A percentile compares a stretch with the other conserved stretches of the same genome.
These are phyloP conservation scores for Grammomys surdaster DNA, from an alignment of 2,113 vertebrate genomes.

Conservation along the genomic window DNA sequence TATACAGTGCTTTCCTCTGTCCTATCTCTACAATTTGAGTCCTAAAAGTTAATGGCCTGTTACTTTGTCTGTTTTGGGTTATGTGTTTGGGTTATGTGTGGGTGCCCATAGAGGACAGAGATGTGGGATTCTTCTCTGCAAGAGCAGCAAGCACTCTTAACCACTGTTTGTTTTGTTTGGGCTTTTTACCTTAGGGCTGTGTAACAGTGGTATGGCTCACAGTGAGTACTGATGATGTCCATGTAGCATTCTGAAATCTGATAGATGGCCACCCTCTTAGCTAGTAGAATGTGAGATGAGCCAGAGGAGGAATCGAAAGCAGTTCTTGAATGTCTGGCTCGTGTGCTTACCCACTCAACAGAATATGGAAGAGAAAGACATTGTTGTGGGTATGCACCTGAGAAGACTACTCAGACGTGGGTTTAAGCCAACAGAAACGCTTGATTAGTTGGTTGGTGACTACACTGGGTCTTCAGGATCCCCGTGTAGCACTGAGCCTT, in stretches of 20 bases:
- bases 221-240: background rate
- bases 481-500: background rate
- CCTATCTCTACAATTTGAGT: background rate
- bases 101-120: background rate
- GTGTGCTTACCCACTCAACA: background rate
- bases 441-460: background rate
- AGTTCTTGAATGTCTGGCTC: conserved; percentile 1
- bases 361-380: background rate
- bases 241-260: background rate
- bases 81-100: background rate
- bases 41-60: background rate
- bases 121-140: background rate
- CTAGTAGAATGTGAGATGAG: background rate
- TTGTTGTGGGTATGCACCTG: background rate
- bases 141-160: background rate
- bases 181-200: background rate
- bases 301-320: background rate
- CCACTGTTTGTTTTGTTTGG: background rate
- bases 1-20: background rate
- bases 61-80: background rate
- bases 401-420: background rate
- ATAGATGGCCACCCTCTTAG: background rate
- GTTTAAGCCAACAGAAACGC: background rate
- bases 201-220: background rate
- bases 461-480: background rate